Evolutionary conservation across 2,113 vertebrate species (phyloP).

Genomic region (Benitochromis conjunctus): DNA sequence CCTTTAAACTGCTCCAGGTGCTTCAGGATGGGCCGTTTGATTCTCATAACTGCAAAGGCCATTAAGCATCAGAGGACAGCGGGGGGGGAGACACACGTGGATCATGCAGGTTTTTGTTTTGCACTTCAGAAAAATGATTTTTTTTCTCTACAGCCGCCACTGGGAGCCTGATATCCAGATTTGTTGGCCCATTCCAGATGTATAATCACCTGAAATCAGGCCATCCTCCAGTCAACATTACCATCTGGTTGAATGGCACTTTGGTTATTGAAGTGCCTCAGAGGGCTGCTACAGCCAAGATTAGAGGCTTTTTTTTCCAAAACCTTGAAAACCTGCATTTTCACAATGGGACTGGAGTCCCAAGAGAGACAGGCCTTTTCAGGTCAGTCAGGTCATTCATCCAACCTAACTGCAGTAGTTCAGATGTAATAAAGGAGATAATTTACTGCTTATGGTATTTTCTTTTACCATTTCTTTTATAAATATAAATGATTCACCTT

Average conservation of each 20-base stretch:
- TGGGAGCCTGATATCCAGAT: not conserved
- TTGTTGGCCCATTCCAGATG: conserved; percentile 28
- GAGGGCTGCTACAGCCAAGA: not conserved
- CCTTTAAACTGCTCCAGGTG: not conserved
- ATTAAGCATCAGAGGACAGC: conserved; percentile 1
- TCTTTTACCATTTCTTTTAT: not conserved
- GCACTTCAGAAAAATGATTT: not conserved
- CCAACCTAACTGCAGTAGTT: not conserved
- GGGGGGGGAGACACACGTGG: not conserved
- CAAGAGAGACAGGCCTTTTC: not conserved
- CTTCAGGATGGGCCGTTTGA: not conserved
- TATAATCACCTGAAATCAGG: conserved; percentile 37
- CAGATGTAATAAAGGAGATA: not conserved
- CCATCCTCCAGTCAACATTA: conserved; percentile 9
- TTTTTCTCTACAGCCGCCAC: not conserved
- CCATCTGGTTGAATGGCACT: conserved; percentile 34
- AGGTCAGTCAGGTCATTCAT: not conserved
- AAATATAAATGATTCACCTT: not conserved
- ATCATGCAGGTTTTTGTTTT: conserved; percentile 1
- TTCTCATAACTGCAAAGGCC: not conserved
- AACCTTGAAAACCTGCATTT: not conserved
- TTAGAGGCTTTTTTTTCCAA: not conserved
- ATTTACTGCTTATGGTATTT: not conserved
- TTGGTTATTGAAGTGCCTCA: not conserved
- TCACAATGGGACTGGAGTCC: not conserved